Evolutionary conservation across 1,140 invertebrate genomes (phyloP), one percentile per base, ranked within the genome.

Genomic region (Zaprionus kolodkinae): DNA sequence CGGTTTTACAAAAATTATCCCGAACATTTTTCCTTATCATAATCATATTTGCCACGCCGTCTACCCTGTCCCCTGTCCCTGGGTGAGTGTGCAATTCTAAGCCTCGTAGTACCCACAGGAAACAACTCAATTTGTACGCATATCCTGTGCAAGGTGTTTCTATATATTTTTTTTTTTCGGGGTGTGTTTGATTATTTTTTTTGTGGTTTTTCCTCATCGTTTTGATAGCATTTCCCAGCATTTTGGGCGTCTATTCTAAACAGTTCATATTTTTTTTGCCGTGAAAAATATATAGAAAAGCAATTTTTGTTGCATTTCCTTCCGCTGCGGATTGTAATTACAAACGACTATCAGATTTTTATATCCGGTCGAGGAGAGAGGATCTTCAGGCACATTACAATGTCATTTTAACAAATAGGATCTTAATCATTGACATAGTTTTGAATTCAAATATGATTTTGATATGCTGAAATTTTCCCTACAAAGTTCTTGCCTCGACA

Each of bases 11-110:
- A 27, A 36, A 27, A 38, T 71, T 65, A 25, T 48, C n/a, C 17
- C 38, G 17, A 13, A 59, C 54, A 25, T 21, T n/a, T 35, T 45
- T 40, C 38, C 76, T 89, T 88, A 88, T 84, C 85, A 89, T 88
- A 88, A 88, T 88, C 84, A 88, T 89, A 89, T 88, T 88, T 72
- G 67, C 85, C 78, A 88, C 85, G 79, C 76, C 83, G 36, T 15
- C 27, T 30, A 3, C 27, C 27, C 6, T 30, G 27, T 30, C 27
- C 52, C 12, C 35, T 33, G 63, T 12, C 36, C 36, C 17, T 52
- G 45, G 55, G 71, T 88, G 81, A 80, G 83, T 84, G 71, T 87
- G 84, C 84, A 87, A 84, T 87, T 87, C 50, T 60, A 55, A 48
- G 48, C 27, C 54, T 30, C 17, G 66, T 27, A 38, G 38, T 30